phyloP scores from a whole-genome alignment of 2,113 vertebrate species.

The Chrysochloris asiatica region DNA sequence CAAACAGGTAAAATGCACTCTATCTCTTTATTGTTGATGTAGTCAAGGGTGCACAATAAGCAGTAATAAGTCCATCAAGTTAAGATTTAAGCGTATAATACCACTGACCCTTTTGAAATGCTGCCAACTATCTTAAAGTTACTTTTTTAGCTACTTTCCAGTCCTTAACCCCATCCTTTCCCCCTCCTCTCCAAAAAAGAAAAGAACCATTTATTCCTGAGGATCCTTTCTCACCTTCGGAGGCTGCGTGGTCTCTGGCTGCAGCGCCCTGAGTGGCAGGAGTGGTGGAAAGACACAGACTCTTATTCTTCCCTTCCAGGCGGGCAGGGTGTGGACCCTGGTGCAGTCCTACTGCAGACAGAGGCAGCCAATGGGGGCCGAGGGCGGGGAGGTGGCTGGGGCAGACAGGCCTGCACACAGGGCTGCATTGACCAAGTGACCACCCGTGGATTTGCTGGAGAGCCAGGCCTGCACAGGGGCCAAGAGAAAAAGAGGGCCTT shows the following conservation, averaged over 20 bases:
- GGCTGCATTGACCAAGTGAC: constrained; percentile 44
- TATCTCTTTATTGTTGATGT: fast-evolving
- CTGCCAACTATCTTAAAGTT: background rate
- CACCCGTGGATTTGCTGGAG: background rate
- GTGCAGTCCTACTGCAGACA: background rate
- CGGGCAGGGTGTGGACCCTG: background rate
- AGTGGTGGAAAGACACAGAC: background rate
- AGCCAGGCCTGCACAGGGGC: background rate
- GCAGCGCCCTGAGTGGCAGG: background rate
- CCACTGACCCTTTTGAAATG: background rate
- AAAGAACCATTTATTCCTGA: background rate
- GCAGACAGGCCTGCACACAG: constrained; percentile 32
- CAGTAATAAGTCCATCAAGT: background rate
- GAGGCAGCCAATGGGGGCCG: constrained; percentile 27
- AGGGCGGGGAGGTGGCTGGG: background rate
- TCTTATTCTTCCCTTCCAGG: constrained; percentile 39
- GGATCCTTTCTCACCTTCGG: background rate
- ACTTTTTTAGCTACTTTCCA: background rate
- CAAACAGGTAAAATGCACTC: background rate
- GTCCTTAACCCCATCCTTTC: background rate
- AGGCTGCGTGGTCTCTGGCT: background rate
- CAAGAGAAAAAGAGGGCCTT: background rate
- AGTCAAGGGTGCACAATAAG: background rate
- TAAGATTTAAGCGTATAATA: background rate
- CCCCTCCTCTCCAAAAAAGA: background rate